Evolutionary conservation across 37 sponge, comb jelly and placozoan species (phyloP), one percentile per base, ranked within the genome.

Genomic region (Beroe forskalii): DNA sequence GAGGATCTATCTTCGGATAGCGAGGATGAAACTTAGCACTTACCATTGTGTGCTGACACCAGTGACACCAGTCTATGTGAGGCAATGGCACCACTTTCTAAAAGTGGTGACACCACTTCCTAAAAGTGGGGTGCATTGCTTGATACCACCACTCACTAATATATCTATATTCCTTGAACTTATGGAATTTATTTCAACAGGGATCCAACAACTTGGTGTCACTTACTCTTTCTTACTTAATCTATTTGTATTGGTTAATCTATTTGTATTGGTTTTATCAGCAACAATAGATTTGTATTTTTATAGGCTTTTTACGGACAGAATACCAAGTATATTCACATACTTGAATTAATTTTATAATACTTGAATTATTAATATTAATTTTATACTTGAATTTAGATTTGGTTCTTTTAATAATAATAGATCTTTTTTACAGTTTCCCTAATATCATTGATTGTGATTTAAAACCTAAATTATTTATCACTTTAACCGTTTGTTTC

Each of bases 381-480:
- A n/a, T 69, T 69, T 69, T 69, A 69, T 69, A 69, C 72, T 27
- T 35, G 55, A 48, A 32, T 69, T n/a, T 69, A 69, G 72, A 69
- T 69, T 48, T 69, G 72, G 27, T 69, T 69, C 72, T 69, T 69
- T 69, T 69, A 69, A 69, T 69, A n/a, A n/a, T n/a, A 36, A 69
- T 69, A 69, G 72, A 69, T 32, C 72, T 69, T 69, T n/a, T 69
- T 69, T 69, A 69, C 72, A 69, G 72, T 69, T n/a, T 32, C 72
- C 72, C 72, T 69, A 36, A 69, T 69, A 69, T 32, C 32, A 69
- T 69, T 69, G 72, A 69, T 69, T 69, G 72, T 69, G 72, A 69
- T 69, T 69, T 36, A 80, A 80, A 80, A 80, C 35, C 86, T 80
- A 80, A 80, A 80, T 80, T 80, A 80, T 80, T 80, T 80, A 44